Evolutionary conservation across 2,113 vertebrate genomes (phyloP).

Genomic region (Cyphomyrus plagiostoma): DNA sequence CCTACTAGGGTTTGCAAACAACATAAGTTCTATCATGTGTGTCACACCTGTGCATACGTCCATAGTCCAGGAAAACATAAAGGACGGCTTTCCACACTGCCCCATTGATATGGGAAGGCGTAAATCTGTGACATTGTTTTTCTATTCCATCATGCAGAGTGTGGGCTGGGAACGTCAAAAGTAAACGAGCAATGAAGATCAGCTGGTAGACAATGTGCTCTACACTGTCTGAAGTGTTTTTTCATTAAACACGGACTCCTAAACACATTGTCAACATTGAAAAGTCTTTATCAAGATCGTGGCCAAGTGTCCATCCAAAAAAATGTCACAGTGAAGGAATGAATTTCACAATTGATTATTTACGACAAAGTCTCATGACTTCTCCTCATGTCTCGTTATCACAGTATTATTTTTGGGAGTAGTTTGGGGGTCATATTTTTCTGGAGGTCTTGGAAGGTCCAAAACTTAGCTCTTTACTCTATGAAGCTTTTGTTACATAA

Average conservation of each 20-base stretch:
- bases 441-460: constrained; percentile 40
- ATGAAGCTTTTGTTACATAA: background rate
- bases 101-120: constrained; percentile 19
- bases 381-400: background rate
- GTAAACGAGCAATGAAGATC: constrained; percentile 12
- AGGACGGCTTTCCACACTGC: constrained; percentile 1
- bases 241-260: constrained; percentile 17
- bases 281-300: constrained; percentile 14
- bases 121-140: constrained; percentile 12
- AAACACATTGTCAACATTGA: constrained; percentile 20
- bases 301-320: background rate
- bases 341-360: background rate
- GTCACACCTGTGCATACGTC: background rate
- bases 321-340: background rate
- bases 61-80: constrained; percentile 6
- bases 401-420: background rate
- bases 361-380: background rate
- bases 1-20: background rate
- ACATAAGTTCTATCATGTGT: background rate
- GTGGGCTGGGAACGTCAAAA: constrained; percentile 21
- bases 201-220: background rate
- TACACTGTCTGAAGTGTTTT: constrained; percentile 7
- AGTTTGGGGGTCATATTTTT: constrained; percentile 24
- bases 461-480: constrained; percentile 36
- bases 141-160: constrained; percentile 24